These are phyloP conservation scores for Stenotaenia linearis DNA, from an alignment of 2,888 invertebrate genomes.

Conservation along the genomic window DNA sequence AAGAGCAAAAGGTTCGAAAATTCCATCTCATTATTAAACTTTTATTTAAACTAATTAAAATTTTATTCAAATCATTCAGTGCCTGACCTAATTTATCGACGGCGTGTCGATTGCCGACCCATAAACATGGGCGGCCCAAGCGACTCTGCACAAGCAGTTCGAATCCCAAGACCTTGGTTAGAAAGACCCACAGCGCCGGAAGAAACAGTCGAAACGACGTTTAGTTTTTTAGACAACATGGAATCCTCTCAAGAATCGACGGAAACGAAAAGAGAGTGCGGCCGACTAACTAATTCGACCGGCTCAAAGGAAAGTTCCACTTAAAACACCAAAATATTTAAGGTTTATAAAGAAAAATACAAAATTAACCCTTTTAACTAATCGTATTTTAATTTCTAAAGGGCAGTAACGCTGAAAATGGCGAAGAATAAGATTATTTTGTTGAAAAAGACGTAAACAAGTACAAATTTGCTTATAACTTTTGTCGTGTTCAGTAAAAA, in stretches of 20 bases:
- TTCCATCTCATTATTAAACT: neutral
- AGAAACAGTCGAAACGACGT: conserved; percentile 34
- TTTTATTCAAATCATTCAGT: conserved; percentile 26
- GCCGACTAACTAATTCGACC: conserved; percentile 27
- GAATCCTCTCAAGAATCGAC: conserved; percentile 37
- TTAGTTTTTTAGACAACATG: conserved; percentile 37
- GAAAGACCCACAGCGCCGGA: conserved; percentile 36
- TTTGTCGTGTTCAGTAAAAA: neutral
- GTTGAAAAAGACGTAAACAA: neutral
- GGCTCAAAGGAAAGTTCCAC: conserved; percentile 27
- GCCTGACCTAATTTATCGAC: conserved; percentile 36
- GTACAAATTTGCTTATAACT: neutral
- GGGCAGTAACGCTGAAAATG: neutral
- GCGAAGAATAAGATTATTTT: neutral
- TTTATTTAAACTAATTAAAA: neutral
- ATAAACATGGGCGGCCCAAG: neutral
- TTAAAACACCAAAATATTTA: neutral
- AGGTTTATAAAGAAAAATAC: neutral
- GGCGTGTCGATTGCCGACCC: conserved; percentile 34
- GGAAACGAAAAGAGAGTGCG: conserved; percentile 17
- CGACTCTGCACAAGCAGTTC: neutral
- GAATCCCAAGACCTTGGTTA: conserved; percentile 36
- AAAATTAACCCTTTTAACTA: too few relatives aligned
- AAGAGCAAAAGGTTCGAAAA: conserved; percentile 36
- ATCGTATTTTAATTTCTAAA: neutral